Conservation (phyloP, 2,113 vertebrate genomes). For the Halcyon senegalensis region DNA sequence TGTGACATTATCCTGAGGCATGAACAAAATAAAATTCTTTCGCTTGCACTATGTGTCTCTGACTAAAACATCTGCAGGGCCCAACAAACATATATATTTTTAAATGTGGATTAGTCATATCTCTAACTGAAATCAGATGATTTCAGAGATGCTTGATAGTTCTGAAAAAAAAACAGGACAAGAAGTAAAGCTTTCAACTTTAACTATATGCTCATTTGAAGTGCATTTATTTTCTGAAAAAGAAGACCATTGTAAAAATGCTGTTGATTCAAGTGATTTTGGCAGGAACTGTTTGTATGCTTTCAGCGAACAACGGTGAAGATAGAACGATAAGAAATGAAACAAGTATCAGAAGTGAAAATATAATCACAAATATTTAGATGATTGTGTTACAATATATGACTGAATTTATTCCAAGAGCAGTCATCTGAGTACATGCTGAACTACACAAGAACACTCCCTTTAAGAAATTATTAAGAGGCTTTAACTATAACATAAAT, state of each 20-base stretch:
- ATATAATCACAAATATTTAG: neutral
- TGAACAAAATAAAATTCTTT: neutral
- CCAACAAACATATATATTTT: neutral
- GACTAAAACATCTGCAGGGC: neutral
- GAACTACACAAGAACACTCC: neutral
- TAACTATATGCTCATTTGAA: neutral
- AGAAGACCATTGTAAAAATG: neutral
- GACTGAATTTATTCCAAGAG: neutral
- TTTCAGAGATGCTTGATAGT: neutral
- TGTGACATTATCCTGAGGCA: neutral
- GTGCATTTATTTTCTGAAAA: neutral
- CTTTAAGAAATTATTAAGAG: neutral
- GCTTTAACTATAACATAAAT: constrained; percentile 16
- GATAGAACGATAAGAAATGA: neutral
- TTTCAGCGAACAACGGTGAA: neutral
- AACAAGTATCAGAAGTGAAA: neutral
- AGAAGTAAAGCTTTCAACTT: neutral
- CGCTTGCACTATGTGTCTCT: neutral
- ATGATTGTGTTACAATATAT: neutral
- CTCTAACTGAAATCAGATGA: neutral
- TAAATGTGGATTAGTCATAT: neutral
- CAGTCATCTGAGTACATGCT: neutral
- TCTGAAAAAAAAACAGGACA: neutral
- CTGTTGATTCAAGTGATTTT: neutral
- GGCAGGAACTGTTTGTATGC: neutral